Conservation (phyloP, 2,113 vertebrate genomes). For the Oxygymnocypris stewartii region DNA sequence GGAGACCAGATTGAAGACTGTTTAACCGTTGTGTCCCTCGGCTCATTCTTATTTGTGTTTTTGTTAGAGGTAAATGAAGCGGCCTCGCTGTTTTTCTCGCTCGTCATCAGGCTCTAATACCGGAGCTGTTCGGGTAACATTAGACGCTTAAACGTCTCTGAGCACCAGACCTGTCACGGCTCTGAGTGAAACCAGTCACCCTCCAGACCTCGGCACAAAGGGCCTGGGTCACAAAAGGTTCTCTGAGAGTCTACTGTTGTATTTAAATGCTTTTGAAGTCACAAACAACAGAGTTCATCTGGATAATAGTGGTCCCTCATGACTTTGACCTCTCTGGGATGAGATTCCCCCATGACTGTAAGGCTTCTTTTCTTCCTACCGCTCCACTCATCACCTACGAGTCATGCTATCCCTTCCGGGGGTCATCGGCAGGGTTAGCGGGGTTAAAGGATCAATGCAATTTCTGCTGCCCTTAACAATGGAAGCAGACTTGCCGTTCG, state of each 20-base stretch:
- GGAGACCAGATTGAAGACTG: constrained; percentile 70
- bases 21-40: constrained; percentile 73
- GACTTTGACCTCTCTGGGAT: constrained; percentile 56
- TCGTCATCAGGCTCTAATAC: constrained; percentile 80
- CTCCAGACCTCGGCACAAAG: constrained; percentile 80
- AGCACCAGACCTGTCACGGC: constrained; percentile 51
- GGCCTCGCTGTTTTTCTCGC: constrained; percentile 74
- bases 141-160: constrained; percentile 67
- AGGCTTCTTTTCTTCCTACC: constrained; percentile 40
- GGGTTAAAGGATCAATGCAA: constrained; percentile 59
- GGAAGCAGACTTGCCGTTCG: constrained; percentile 31
- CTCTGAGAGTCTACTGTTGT: constrained; percentile 57
- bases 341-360: constrained; percentile 56
- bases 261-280: constrained; percentile 62
- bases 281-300: constrained; percentile 58
- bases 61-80: constrained; percentile 67
- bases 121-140: constrained; percentile 71
- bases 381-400: constrained; percentile 54
- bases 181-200: constrained; percentile 74
- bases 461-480: constrained; percentile 36
- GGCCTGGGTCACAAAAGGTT: constrained; percentile 63
- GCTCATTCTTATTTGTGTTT: constrained; percentile 70
- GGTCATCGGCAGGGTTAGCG: constrained; percentile 50
- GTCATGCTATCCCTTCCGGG: constrained; percentile 59
- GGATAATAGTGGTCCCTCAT: constrained; percentile 55